Base-by-base conservation (phyloP, 1,140 invertebrate genomes). In the Hylyphantes graminicola region DNA sequence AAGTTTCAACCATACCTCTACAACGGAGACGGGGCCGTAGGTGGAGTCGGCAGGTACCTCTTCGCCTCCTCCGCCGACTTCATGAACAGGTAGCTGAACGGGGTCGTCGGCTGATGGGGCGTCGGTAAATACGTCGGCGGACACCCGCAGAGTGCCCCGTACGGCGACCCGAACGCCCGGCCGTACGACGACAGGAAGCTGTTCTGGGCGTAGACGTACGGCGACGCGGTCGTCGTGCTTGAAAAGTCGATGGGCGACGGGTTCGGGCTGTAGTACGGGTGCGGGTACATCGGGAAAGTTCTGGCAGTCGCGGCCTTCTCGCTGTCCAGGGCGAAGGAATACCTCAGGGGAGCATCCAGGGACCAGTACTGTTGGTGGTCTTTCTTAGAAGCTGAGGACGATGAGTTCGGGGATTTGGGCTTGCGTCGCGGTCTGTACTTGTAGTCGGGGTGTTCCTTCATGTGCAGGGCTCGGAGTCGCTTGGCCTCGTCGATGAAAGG, bases 401-500 rank as follows among this genome's bases (percentile, higher is more conserved):
- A 2, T 35, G 35, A 35, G 35, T 35, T 35, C 5, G 35, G 35
- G 1, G 90, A 87, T 90, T 98, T 98, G 0, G 97, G 96, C 90
- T 97, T 97, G 86, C 96, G 92, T 83, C 95, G 91, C 50, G 95
- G 95, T 72, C 95, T 90, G 91, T 96, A 96, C 90, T 96, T 96
- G 91, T 96, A 96, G 88, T 96, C 95, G 0, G 95, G 95, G 90
- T 96, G 94, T 89, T 96, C 94, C 90, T 96, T 95, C 95, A 97
- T 97, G 91, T 97, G 96, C 87, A 96, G 90, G 0, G 95, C 95
- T 17, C 96, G 90, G 82, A 97, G 92, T 86, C 96, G 92, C 89
- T 97, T 97, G 7, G 96, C 96, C 89, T 99, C 97, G 89, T 99
- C 98, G 86, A 99, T 99, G 90, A 99, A 99, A 4, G 98, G 98